phyloP scores from a whole-genome alignment of 2,113 vertebrate species.

The Corydoras sp. region DNA sequence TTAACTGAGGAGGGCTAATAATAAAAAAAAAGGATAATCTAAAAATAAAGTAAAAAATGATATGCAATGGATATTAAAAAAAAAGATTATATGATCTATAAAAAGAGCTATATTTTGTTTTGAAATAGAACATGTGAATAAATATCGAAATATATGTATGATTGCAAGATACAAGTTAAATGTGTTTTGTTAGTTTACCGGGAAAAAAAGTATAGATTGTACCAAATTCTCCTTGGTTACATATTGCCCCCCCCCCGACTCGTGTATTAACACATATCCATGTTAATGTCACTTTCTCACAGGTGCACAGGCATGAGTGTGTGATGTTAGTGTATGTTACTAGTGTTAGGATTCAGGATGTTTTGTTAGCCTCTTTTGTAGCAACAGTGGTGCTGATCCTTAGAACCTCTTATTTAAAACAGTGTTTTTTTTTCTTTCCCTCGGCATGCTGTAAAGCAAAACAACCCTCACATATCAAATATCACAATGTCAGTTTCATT shows the following conservation, averaged over 20 bases:
- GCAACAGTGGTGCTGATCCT: slow-evolving; percentile 42
- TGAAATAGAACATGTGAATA: slow-evolving; percentile 63
- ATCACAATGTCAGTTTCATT: slow-evolving; percentile 31
- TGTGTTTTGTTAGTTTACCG: slow-evolving; percentile 65
- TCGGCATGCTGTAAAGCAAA: slow-evolving; percentile 24
- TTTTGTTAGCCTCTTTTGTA: slow-evolving; percentile 38
- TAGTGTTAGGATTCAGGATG: slow-evolving; percentile 2
- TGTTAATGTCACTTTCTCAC: slow-evolving; percentile 15
- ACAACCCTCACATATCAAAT: slow-evolving; percentile 9
- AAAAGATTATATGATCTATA: slow-evolving; percentile 64
- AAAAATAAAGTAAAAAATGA: slow-evolving; percentile 54
- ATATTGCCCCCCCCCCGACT: slow-evolving; percentile 55
- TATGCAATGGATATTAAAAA: slow-evolving; percentile 71
- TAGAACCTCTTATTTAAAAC: slow-evolving; percentile 24
- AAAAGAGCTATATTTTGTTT: slow-evolving; percentile 78
- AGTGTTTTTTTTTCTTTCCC: slow-evolving; percentile 5
- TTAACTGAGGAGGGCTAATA: slow-evolving; percentile 70
- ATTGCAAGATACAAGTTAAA: slow-evolving; percentile 69
- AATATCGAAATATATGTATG: slow-evolving; percentile 63
- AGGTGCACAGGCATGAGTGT: slow-evolving; percentile 26
- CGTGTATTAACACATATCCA: slow-evolving; percentile 14
- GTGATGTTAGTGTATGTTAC: slow-evolving; percentile 4
- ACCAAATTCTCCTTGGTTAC: slow-evolving; percentile 58
- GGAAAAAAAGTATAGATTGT: slow-evolving; percentile 47
- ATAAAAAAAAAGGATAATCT: slow-evolving; percentile 59